Evolutionary conservation across 2,888 invertebrate species (phyloP), one percentile per base, ranked within the genome.

Genomic region (Ceraclea dissimilis): DNA sequence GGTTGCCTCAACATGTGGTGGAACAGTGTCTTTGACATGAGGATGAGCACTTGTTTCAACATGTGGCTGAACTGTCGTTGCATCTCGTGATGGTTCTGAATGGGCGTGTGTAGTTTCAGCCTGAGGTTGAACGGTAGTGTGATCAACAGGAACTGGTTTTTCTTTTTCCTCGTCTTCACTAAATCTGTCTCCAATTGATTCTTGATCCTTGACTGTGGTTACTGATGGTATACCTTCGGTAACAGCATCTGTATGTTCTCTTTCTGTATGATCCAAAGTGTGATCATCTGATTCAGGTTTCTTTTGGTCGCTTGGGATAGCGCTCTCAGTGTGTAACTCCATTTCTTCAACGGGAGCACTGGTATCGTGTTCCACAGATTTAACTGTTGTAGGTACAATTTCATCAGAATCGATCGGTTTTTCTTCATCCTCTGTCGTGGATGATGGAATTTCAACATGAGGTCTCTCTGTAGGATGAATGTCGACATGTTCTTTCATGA

Each of bases 191-290:
- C 16, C 39, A 39, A 13, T 13, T 4, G 39, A 39, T n/a, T 13
- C 39, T 8, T 39, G 8, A n/a, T n/a, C n/a, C n/a, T n/a, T n/a
- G n/a, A n/a, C n/a, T 39, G 13, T 39, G 4, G 26, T 39, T 39
- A 16, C 39, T 8, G 8, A 8, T 13, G 13, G 2, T 39, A 8
- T 4, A 4, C 31, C 54, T 51, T 59, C 58, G 51, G 59, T 55
- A 51, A 48, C 34, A 54, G 22, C 31, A 33, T 58, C 46, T 22
- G 60, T 33, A n/a, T 49, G 13, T 55, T 63, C 63, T 58, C 31
- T 43, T 46, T 58, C 46, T 22, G 60, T 33, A n/a, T 49, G 13
- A 56, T 63, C 63, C 34, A 39, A n/a, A 4, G 13, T 39, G 13
- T 39, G 39, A 39, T 60, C 58, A 39, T 13, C 22, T 60, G 57